These are phyloP conservation scores for Gari tellinella DNA, from an alignment of 2,888 invertebrate species.

Conservation along the genomic window DNA sequence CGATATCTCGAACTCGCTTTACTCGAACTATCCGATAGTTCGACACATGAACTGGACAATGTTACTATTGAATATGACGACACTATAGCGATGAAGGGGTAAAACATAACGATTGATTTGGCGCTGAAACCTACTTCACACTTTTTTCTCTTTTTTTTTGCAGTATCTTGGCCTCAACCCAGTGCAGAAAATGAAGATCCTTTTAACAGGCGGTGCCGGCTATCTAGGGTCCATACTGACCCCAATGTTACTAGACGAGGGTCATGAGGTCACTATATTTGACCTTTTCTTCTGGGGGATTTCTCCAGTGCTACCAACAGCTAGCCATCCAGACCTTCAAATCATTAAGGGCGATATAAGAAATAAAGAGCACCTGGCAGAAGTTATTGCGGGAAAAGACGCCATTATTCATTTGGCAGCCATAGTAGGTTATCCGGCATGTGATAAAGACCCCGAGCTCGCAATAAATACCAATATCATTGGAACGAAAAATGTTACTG, in stretches of 20 bases:
- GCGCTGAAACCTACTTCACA: too few relatives aligned
- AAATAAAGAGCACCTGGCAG: conserved; percentile 68
- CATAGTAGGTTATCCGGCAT: conserved; percentile 84
- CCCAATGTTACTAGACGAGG: conserved; percentile 79
- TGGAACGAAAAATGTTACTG: conserved; percentile 20
- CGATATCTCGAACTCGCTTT: too few relatives aligned
- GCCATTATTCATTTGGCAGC: conserved; percentile 82
- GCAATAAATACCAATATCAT: conserved; percentile 24
- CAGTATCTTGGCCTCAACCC: too few relatives aligned
- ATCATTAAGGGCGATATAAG: conserved; percentile 78
- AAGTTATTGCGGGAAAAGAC: conserved; percentile 70
- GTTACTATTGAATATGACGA: too few relatives aligned
- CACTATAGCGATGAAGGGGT: too few relatives aligned
- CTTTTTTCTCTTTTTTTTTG: too few relatives aligned
- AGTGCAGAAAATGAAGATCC: conserved; percentile 64
- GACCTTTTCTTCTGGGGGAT: conserved; percentile 82
- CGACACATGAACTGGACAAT: too few relatives aligned
- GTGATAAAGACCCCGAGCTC: conserved; percentile 24
- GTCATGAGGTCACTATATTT: conserved; percentile 82
- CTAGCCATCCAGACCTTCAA: conserved; percentile 65
- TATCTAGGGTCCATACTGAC: conserved; percentile 83
- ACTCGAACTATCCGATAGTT: too few relatives aligned
- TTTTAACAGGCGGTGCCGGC: conserved; percentile 83
- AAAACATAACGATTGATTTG: too few relatives aligned
- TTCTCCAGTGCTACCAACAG: conserved; percentile 73